phyloP scores from a whole-genome alignment of 2,888 invertebrate species.

The Toxonevra muliebris region DNA sequence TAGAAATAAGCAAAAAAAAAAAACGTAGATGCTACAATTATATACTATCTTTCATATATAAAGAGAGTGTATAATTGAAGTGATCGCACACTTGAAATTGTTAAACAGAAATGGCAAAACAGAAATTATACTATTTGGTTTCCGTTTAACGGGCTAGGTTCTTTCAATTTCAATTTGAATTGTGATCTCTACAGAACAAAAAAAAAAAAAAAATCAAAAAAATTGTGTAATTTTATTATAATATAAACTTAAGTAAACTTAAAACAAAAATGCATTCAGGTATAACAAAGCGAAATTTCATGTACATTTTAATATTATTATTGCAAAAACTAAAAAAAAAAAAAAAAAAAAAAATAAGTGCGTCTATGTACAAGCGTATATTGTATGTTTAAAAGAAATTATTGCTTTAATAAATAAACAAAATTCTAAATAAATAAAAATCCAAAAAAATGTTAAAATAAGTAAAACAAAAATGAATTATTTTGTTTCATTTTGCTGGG shows the following conservation, averaged over 20 bases:
- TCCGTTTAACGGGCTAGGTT: no score
- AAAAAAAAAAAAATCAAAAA: conserved; percentile 18
- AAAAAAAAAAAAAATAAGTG: background rate
- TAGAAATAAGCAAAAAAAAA: no score
- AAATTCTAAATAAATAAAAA: conserved; percentile 9
- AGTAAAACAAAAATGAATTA: background rate
- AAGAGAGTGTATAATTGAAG: no score
- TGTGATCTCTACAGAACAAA: conserved; percentile 1
- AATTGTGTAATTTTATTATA: conserved; percentile 25
- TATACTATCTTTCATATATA: no score
- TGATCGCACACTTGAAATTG: no score
- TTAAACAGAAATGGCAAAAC: no score
- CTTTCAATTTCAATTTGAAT: no score
- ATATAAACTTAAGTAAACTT: conserved; percentile 19
- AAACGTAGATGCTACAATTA: no score
- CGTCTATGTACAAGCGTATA: conserved; percentile 3
- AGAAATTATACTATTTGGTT: no score
- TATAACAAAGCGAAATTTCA: conserved; percentile 8
- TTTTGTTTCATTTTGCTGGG: background rate
- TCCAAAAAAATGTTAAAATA: conserved; percentile 1
- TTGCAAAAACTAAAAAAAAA: background rate
- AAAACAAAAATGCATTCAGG: conserved; percentile 22
- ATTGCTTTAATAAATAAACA: conserved; percentile 21
- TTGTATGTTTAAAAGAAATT: conserved; percentile 5
- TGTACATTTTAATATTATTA: conserved; percentile 11